Evolutionary conservation across 2,888 invertebrate genomes (phyloP), one percentile per base, ranked within the genome.

Genomic region (Tiphia femorata): DNA sequence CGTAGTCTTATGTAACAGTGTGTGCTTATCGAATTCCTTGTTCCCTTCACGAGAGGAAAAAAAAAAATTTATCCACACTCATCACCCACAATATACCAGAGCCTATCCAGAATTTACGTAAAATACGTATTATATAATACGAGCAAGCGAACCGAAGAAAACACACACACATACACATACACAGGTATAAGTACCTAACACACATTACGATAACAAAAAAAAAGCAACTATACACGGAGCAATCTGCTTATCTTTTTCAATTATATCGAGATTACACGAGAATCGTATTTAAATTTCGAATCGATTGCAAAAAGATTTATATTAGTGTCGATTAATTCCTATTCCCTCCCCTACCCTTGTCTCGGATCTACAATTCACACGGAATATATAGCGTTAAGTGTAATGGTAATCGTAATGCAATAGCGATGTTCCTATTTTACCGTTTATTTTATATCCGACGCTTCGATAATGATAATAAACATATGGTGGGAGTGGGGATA

Each of bases 361-460:
- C 58, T 56, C 63, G 61, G n/a, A n/a, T n/a, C n/a, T n/a, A n/a
- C 58, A 51, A 60, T 58, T 64, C 49, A 62, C 59, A 54, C 61
- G 64, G 64, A 62, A 38, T 19, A 38, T 20, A 67, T 66, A 64
- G 64, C 62, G 73, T 68, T 52, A 57, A 52, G 52, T 67, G 59
- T 71, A 72, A 70, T 67, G 70, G 72, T 70, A 70, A n/a, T 71
- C 63, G 70, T 75, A 47, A 73, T 62, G 72, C 73, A 73, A 73
- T 76, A 77, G 76, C 73, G 70, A 73, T 77, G 76, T 78, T 77
- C 75, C 75, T 72, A 77, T 73, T 72, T 74, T 77, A 67, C 62
- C n/a, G 58, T 73, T 75, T 73, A 55, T 70, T 74, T 67, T 55
- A 57, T 60, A 62, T 48, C 49, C 58, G 62, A 65, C 37, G 52